A percentile compares a stretch with the other conserved stretches of the same genome.
phyloP scores from a whole-genome alignment of 2,113 vertebrate species.

The Microtus ochrogaster region DNA sequence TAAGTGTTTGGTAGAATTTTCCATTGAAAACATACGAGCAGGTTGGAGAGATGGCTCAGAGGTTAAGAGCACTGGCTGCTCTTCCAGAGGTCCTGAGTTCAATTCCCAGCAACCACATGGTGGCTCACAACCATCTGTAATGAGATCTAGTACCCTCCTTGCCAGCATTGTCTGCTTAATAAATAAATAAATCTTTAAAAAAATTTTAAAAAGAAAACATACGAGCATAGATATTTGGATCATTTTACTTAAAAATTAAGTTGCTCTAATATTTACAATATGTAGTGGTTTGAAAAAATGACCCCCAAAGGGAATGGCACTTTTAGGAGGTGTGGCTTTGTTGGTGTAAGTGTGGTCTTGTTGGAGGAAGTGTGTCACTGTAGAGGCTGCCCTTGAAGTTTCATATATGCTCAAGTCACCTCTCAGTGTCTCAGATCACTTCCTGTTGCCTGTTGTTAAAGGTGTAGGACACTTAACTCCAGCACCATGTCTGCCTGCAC shows the following conservation, averaged over 20 bases:
- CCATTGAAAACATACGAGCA: not conserved
- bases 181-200: too few relatives aligned
- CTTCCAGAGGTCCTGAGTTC: too few relatives aligned
- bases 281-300: not conserved
- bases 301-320: not conserved
- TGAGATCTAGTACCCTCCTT: too few relatives aligned
- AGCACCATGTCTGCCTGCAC: not conserved
- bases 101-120: too few relatives aligned
- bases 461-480: not conserved
- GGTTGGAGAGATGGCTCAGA: not conserved
- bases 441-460: not conserved
- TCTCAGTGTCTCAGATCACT: not conserved
- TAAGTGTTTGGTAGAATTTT: conserved; percentile 34
- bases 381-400: not conserved
- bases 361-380: not conserved
- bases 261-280: conserved; percentile 19
- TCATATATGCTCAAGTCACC: not conserved
- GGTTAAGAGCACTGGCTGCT: too few relatives aligned
- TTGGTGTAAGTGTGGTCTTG: not conserved
- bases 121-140: too few relatives aligned
- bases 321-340: not conserved
- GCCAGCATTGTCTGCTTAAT: too few relatives aligned
- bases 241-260: conserved; percentile 34
- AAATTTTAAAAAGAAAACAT: not conserved
- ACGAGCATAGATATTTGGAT: not conserved